A percentile compares a stretch with the other conserved stretches of the same genome.
phyloP scores from a whole-genome alignment of 1,140 invertebrate species.

The Bombus impatiens region DNA sequence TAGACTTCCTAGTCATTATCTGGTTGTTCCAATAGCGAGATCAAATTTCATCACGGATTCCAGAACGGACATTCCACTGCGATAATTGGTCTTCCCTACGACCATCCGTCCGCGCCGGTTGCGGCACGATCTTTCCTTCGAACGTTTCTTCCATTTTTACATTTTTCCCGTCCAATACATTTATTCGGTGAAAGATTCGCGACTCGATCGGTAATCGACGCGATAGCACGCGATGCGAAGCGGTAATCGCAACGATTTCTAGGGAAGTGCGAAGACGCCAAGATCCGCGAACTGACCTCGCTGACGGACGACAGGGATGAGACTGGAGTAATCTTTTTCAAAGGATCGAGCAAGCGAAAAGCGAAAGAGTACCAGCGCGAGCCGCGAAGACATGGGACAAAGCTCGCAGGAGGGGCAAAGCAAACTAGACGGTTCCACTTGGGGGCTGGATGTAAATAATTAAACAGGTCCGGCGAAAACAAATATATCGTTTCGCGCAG shows the following conservation, averaged over 20 bases:
- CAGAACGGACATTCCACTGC: conserved; percentile 84
- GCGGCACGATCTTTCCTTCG: neutral
- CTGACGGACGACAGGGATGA: neutral
- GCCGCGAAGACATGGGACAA: neutral
- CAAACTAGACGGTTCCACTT: conserved; percentile 45
- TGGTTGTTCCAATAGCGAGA: conserved; percentile 73
- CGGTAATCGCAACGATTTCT: no score
- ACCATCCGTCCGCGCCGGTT: neutral
- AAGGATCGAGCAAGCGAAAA: neutral
- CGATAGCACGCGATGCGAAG: no score
- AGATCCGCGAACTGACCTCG: no score
- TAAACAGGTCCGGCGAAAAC: conserved; percentile 79
- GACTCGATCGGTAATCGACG: neutral
- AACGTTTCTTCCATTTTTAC: neutral
- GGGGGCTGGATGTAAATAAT: conserved; percentile 77
- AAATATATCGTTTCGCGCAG: conserved; percentile 82
- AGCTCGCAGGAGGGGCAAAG: conserved; percentile 16
- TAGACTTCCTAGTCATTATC: conserved; percentile 79
- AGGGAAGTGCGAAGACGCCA: no score
- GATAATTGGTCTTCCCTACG: conserved; percentile 52
- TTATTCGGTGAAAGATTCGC: neutral
- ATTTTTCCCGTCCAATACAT: neutral
- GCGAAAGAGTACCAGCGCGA: neutral
- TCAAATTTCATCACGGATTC: conserved; percentile 70
- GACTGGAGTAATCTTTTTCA: neutral